A percentile compares a stretch with the other conserved stretches of the same genome.
phyloP scores from a whole-genome alignment of 2,888 invertebrate species.

The Archaeoteleia sp. region DNA sequence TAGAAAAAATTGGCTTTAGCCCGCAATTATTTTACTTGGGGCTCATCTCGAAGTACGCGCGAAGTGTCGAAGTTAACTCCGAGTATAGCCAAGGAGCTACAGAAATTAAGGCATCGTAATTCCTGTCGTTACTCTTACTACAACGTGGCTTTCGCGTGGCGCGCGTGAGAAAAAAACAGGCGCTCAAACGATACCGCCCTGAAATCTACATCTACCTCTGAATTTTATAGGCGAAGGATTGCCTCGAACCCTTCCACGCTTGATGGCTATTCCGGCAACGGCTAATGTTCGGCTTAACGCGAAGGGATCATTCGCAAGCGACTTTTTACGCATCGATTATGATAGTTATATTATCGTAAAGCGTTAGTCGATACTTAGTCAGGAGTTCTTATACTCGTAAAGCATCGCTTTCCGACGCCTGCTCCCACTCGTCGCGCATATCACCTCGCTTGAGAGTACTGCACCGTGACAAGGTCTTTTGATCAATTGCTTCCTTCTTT shows the following conservation, averaged over 20 bases:
- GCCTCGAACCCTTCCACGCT: conserved; percentile 49
- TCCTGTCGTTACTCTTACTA: conserved; percentile 58
- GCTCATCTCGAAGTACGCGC: conserved; percentile 61
- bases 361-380: conserved; percentile 62
- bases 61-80: conserved; percentile 58
- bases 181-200: conserved; percentile 69
- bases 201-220: conserved; percentile 69
- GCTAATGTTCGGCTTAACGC: conserved; percentile 66
- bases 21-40: conserved; percentile 62
- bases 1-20: conserved; percentile 22
- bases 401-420: conserved; percentile 54
- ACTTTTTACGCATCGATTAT: conserved; percentile 68
- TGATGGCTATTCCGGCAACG: conserved; percentile 68
- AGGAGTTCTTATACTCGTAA: conserved; percentile 66
- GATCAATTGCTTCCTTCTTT: conserved; percentile 24
- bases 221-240: conserved; percentile 66
- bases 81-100: conserved; percentile 43
- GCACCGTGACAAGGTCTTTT: conserved; percentile 24
- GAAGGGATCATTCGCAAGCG: conserved; percentile 60
- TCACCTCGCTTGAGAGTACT: conserved; percentile 27
- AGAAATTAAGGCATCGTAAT: conserved; percentile 58
- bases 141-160: conserved; percentile 55
- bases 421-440: conserved; percentile 31
- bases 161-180: conserved; percentile 52
- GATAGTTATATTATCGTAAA: conserved; percentile 64